These are phyloP conservation scores for Atrina japonica DNA, from an alignment of 2,888 invertebrate genomes.

Conservation along the genomic window DNA sequence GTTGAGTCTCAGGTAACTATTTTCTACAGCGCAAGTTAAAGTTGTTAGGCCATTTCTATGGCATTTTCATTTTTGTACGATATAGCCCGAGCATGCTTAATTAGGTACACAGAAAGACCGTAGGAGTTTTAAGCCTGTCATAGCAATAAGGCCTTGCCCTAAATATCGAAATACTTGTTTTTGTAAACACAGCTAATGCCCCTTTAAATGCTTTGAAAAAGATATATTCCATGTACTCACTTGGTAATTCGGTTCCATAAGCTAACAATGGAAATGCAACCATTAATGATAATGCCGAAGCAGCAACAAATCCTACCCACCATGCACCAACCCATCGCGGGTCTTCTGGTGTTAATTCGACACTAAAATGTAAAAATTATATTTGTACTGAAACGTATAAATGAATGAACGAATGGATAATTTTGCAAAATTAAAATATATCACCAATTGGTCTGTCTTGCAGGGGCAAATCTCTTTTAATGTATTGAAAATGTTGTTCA, in stretches of 20 bases:
- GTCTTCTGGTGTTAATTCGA: constrained; percentile 84
- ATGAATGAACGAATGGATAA: not conserved
- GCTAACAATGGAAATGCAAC: constrained; percentile 85
- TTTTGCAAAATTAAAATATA: not conserved
- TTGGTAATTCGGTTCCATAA: constrained; percentile 87
- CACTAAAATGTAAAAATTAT: constrained; percentile 37
- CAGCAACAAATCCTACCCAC: constrained; percentile 89
- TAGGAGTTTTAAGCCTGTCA: too few relatives aligned
- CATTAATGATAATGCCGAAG: constrained; percentile 84
- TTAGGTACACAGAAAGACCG: too few relatives aligned
- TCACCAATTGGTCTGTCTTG: not conserved
- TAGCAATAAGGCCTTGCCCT: too few relatives aligned
- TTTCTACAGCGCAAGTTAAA: too few relatives aligned
- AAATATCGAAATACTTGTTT: not conserved
- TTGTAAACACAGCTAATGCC: not conserved
- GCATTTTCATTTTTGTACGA: too few relatives aligned
- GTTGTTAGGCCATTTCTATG: too few relatives aligned
- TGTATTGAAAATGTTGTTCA: not conserved
- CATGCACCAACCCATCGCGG: constrained; percentile 89
- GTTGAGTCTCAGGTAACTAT: too few relatives aligned
- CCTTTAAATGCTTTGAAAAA: too few relatives aligned
- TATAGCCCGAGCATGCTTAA: too few relatives aligned
- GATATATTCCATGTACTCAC: too few relatives aligned
- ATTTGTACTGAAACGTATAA: not conserved
- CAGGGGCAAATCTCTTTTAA: too few relatives aligned